These are phyloP conservation scores for Noctilio leporinus DNA, from an alignment of 2,113 vertebrate genomes.

Conservation along the genomic window DNA sequence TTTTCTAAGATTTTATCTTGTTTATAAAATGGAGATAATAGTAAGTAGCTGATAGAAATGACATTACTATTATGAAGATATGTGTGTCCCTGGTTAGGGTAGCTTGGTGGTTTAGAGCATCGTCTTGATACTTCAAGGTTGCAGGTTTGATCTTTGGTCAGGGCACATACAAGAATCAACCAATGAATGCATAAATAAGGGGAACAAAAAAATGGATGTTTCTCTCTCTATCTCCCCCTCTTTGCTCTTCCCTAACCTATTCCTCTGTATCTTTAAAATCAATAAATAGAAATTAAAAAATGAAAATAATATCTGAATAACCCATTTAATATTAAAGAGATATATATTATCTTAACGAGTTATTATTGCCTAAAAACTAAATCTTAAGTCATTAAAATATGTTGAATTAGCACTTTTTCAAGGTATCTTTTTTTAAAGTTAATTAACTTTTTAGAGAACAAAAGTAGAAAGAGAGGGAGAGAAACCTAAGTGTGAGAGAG, in stretches of 20 bases:
- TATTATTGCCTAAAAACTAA: neutral
- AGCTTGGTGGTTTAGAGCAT: neutral
- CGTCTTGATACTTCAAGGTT: neutral
- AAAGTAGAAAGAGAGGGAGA: no score
- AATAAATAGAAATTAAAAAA: neutral
- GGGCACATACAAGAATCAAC: neutral
- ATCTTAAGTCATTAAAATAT: neutral
- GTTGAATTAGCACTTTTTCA: neutral
- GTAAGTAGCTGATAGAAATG: neutral
- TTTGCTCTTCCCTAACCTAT: no score
- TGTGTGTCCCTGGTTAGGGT: neutral
- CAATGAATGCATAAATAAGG: neutral
- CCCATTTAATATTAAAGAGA: neutral
- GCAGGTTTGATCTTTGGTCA: neutral
- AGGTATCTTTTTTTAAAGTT: no score
- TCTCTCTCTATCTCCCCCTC: neutral
- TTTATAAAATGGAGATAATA: neutral
- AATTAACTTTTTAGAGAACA: no score
- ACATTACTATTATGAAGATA: neutral
- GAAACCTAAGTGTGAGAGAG: no score
- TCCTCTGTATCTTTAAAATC: no score
- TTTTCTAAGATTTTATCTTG: neutral
- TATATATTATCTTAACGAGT: neutral
- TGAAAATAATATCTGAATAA: neutral
- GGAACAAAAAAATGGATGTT: neutral